Percentiles rank a stretch among this genome's conserved stretches.
Evolutionary conservation across 2,888 invertebrate species (phyloP).

Genomic region (Drosophila setosimentum): DNA sequence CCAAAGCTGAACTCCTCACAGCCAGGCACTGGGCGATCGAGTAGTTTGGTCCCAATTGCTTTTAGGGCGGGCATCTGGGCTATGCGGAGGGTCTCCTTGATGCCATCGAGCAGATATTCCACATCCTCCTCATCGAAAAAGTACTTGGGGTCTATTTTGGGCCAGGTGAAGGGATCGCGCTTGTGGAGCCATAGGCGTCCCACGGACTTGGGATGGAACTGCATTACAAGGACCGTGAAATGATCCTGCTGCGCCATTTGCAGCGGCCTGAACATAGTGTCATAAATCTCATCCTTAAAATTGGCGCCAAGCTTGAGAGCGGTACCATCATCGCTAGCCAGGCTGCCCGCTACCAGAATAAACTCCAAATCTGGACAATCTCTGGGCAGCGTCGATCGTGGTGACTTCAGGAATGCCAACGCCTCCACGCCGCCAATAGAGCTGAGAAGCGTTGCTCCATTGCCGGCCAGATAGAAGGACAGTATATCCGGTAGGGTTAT

Average conservation of each 20-base stretch:
- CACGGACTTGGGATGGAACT: conserved; percentile 90
- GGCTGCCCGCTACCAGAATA: conserved; percentile 88
- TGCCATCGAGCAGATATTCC: conserved; percentile 87
- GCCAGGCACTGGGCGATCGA: conserved; percentile 86
- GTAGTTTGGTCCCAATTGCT: conserved; percentile 86
- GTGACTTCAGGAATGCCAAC: conserved; percentile 88
- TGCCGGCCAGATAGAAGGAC: conserved; percentile 85
- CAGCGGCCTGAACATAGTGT: conserved; percentile 87
- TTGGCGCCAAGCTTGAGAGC: conserved; percentile 87
- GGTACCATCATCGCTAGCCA: conserved; percentile 88
- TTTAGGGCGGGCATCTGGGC: conserved; percentile 87
- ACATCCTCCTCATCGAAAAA: conserved; percentile 85
- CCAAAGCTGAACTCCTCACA: conserved; percentile 86
- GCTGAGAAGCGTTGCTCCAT: conserved; percentile 85
- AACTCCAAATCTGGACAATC: conserved; percentile 89
- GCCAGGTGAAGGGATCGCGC: conserved; percentile 87
- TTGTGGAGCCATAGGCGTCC: conserved; percentile 90
- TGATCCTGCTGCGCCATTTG: conserved; percentile 86
- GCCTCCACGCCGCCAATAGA: conserved; percentile 88
- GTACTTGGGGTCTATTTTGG: conserved; percentile 88
- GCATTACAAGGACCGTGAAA: conserved; percentile 88
- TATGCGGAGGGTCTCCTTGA: conserved; percentile 88
- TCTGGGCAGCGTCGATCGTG: conserved; percentile 86
- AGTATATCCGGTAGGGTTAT: conserved; percentile 51
- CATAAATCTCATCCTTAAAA: conserved; percentile 87